These are phyloP conservation scores for Leucopternis melanops DNA, from an alignment of 2,113 vertebrate genomes.

Conservation along the genomic window DNA sequence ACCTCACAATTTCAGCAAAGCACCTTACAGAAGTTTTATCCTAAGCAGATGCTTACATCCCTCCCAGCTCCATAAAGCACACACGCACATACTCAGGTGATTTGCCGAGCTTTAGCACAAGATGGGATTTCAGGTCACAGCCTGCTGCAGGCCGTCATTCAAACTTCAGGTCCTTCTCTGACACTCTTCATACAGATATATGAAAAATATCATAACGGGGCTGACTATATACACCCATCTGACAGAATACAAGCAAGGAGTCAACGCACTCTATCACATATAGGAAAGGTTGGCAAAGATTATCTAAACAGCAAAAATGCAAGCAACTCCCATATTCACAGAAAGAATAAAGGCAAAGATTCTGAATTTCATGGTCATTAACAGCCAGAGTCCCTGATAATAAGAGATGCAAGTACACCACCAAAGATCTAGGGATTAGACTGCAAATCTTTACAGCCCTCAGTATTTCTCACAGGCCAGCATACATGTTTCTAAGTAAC, in stretches of 20 bases:
- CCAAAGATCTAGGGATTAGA: background rate
- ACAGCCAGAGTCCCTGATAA: background rate
- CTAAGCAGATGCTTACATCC: background rate
- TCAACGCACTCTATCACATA: background rate
- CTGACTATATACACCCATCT: background rate
- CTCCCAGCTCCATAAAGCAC: background rate
- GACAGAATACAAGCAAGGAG: background rate
- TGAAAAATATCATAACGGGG: background rate
- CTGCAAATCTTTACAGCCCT: background rate
- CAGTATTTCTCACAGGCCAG: background rate
- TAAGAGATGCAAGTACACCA: background rate
- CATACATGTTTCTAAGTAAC: background rate
- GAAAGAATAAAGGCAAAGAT: background rate
- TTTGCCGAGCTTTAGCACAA: background rate
- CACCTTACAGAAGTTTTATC: background rate
- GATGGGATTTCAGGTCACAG: background rate
- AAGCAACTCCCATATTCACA: background rate
- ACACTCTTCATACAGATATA: background rate
- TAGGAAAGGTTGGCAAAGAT: background rate
- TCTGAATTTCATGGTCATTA: background rate
- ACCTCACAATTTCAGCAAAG: background rate
- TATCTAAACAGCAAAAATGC: background rate
- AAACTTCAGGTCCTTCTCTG: background rate
- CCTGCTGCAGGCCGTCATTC: background rate
- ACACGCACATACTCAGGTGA: background rate